Base-by-base conservation (phyloP, 2,797 vertebrate species). In the Carcharodon carcharias region DNA sequence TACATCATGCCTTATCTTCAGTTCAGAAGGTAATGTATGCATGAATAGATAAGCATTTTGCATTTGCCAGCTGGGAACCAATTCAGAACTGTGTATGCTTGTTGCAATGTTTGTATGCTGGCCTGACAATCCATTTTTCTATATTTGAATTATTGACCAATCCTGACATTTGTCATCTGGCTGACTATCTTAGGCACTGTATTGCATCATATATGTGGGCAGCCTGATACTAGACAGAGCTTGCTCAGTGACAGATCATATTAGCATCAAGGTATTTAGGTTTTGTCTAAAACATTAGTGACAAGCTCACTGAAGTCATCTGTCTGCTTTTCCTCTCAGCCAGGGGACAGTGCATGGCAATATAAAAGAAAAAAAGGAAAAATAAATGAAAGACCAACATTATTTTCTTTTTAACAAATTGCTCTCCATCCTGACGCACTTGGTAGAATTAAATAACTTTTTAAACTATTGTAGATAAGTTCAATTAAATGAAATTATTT, bases 221-320 rank as follows among this genome's bases (percentile, higher is more conserved):
- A 77, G 69, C 50, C 50, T 77, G 50, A 77, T 95, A n/a, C 50
- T 58, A 95, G 69, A 35, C 94, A 95, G 50, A 31, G 26, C 50
- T 95, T 28, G 69, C 69, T 95, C 94, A 95, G 50, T 95, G 94
- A 95, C 94, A 95, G 54, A 31, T 73, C 69, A 95, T 95, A 95
- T 95, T 77, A 95, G 69, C 69, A 95, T 95, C 94, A 95, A 77
- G 67, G 65, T 77, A 58, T 77, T n/a, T 73, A 95, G 69, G 65
- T 71, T 95, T 92, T 95, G 94, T 58, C 94, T 95, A 95, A 95
- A 95, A 95, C 50, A 77, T 95, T 77, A 95, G 28, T n/a, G 94
- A 77, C 65, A 95, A 23, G 71, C 69, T 95, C 45, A 73, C 56
- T 95, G 28, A 73, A 54, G 93, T 95, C 28, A 31, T 56, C 94